Conservation (phyloP, 2,113 vertebrate genomes). For the Dinomys branickii region DNA sequence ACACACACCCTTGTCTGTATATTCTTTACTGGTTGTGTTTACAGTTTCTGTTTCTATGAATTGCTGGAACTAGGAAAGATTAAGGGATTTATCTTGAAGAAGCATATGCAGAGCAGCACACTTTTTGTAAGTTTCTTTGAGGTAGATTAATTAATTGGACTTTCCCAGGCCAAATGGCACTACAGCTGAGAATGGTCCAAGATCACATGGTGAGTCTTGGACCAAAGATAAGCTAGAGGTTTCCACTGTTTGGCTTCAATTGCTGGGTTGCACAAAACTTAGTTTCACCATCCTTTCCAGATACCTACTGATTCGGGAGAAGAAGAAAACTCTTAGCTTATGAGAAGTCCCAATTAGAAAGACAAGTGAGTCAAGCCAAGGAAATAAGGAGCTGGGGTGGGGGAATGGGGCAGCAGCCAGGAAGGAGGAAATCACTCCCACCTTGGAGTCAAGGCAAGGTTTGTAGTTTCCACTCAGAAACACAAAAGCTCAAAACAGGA, state of each 20-base stretch:
- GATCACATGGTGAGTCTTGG: background rate
- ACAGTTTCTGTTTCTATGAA: conserved; percentile 11
- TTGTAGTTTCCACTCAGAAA: conserved; percentile 73
- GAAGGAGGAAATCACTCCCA: conserved; percentile 63
- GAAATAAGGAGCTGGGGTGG: background rate
- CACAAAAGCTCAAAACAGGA: conserved; percentile 74
- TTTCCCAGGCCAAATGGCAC: conserved; percentile 3
- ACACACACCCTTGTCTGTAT: background rate
- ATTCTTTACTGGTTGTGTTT: background rate
- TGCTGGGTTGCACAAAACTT: conserved; percentile 48
- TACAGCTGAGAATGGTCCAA: background rate
- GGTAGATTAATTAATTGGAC: background rate
- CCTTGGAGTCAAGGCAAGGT: conserved; percentile 63
- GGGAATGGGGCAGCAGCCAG: conserved; percentile 14
- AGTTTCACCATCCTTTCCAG: conserved; percentile 49
- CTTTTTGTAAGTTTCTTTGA: conserved; percentile 49
- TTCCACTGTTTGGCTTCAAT: conserved; percentile 19
- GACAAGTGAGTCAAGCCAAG: conserved; percentile 60
- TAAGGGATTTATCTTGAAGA: conserved; percentile 33
- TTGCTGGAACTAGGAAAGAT: background rate
- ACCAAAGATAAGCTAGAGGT: conserved; percentile 52
- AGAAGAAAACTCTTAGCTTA: conserved; percentile 61
- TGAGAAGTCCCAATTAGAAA: conserved; percentile 69
- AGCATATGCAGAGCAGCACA: conserved; percentile 18
- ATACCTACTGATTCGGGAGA: conserved; percentile 51